Evolutionary conservation across 2,113 vertebrate genomes (phyloP).

Genomic region (Saguinus imperator): DNA sequence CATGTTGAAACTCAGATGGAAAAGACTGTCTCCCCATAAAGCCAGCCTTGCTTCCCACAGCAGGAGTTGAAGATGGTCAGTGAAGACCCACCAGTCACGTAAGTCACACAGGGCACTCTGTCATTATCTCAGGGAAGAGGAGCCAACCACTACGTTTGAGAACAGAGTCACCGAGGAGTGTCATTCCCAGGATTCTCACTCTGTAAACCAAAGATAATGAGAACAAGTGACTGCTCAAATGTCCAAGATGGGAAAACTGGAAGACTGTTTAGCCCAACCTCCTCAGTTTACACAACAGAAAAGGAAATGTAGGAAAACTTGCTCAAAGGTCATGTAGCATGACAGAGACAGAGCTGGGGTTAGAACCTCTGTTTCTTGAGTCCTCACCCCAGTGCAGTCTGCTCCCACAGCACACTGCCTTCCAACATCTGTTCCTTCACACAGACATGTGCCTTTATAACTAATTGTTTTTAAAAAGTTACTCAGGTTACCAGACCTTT

Average conservation of each 20-base stretch:
- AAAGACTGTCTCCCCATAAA: neutral
- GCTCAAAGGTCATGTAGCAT: neutral
- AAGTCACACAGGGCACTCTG: neutral
- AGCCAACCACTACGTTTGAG: neutral
- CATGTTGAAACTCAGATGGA: neutral
- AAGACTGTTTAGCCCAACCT: neutral
- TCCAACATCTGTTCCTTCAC: neutral
- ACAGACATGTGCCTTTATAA: neutral
- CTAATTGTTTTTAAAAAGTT: neutral
- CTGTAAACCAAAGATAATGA: neutral
- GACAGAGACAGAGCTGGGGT: neutral
- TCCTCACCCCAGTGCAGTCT: neutral
- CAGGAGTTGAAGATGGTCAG: neutral
- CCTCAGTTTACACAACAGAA: neutral
- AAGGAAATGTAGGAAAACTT: neutral
- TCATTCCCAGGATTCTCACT: neutral
- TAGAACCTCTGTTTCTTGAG: neutral
- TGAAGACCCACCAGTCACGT: neutral
- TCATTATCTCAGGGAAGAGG: neutral
- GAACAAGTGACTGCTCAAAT: neutral
- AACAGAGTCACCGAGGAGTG: neutral
- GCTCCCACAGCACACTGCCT: neutral
- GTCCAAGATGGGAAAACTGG: neutral
- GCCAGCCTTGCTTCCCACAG: neutral
- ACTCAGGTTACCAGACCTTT: conserved; percentile 5